Conservation (phyloP, 2,888 invertebrate species). For the Rapana venosa region DNA sequence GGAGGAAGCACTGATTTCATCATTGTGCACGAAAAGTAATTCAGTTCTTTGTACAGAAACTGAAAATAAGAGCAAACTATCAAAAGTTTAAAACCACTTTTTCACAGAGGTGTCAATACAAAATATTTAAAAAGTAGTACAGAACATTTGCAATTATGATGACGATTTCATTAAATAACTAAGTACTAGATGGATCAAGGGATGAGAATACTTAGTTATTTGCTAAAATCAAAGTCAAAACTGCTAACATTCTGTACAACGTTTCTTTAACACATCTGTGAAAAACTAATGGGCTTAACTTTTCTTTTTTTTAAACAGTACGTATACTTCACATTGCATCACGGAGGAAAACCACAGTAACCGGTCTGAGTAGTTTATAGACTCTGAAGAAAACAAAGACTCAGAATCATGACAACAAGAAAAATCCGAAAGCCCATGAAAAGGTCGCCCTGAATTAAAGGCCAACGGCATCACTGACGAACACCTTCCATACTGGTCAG, state of each 20-base stretch:
- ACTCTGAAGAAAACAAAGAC: background rate
- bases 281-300: too few species aligned
- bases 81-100: too few species aligned
- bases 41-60: background rate
- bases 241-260: too few species aligned
- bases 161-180: too few species aligned
- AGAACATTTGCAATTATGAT: too few species aligned
- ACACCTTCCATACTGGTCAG: background rate
- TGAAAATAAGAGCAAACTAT: background rate
- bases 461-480: background rate
- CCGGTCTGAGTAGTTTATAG: background rate
- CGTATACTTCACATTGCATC: background rate
- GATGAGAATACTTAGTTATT: too few species aligned
- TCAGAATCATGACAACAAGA: background rate
- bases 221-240: too few species aligned
- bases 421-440: background rate
- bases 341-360: background rate
- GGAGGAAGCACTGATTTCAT: background rate
- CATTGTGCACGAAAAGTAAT: background rate
- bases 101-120: too few species aligned
- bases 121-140: too few species aligned
- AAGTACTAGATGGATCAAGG: too few species aligned
- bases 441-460: background rate
- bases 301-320: too few species aligned
- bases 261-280: too few species aligned